phyloP scores from a whole-genome alignment of 2,888 invertebrate genomes.

The Drosophila mayaguana region DNA sequence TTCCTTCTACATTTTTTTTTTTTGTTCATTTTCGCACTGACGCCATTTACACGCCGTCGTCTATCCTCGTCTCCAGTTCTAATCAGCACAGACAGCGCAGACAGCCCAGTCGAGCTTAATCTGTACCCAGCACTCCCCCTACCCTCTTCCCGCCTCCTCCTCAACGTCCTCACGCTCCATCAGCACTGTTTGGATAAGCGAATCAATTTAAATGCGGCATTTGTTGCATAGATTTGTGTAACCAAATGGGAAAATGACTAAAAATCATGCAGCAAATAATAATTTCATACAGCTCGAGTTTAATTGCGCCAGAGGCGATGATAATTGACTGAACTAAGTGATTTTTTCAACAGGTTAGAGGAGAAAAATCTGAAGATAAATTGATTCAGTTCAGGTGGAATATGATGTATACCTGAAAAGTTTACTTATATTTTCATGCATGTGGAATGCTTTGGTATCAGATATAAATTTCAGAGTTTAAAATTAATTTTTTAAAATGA shows the following conservation, averaged over 20 bases:
- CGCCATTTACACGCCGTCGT: constrained; percentile 81
- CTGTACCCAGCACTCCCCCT: neutral
- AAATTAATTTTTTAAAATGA: no score
- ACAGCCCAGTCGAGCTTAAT: constrained; percentile 33
- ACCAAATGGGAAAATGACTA: constrained; percentile 33
- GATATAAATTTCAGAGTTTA: no score
- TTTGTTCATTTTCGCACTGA: constrained; percentile 48
- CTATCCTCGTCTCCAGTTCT: constrained; percentile 78
- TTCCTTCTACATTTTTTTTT: neutral
- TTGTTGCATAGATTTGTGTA: constrained; percentile 70
- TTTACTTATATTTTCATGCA: neutral
- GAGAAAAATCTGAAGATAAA: neutral
- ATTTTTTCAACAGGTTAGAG: neutral
- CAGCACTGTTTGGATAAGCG: constrained; percentile 55
- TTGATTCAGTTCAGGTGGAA: no score
- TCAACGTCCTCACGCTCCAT: neutral
- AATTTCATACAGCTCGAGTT: constrained; percentile 31
- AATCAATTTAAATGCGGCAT: constrained; percentile 80
- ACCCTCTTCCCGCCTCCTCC: neutral
- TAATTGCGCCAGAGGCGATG: constrained; percentile 4
- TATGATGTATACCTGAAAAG: neutral
- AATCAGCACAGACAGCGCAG: constrained; percentile 74
- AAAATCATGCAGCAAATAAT: constrained; percentile 42
- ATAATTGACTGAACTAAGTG: neutral
- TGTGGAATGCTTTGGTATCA: neutral